phyloP scores from a whole-genome alignment of 2,888 invertebrate genomes.

The Drosophila seclusa region DNA sequence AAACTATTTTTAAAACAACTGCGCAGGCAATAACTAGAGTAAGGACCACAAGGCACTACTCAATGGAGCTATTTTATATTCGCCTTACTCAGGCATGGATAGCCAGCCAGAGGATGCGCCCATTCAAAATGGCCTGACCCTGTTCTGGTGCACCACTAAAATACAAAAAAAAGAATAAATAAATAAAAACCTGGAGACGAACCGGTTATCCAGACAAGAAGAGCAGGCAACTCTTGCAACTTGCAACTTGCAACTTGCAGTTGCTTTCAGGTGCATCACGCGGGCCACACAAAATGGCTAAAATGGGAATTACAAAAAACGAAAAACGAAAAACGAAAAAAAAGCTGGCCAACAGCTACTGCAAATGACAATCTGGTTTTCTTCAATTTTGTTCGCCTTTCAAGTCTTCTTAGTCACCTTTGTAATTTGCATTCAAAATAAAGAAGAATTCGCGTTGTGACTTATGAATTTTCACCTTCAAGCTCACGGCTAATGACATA shows the following conservation, averaged over 20 bases:
- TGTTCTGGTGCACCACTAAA: constrained; percentile 70
- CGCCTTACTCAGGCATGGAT: constrained; percentile 43
- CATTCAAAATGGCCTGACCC: constrained; percentile 76
- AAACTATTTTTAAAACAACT: constrained; percentile 20
- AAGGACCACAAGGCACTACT: constrained; percentile 7
- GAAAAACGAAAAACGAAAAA: not conserved
- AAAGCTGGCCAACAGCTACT: constrained; percentile 28
- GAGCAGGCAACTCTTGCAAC: constrained; percentile 37
- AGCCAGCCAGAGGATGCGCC: constrained; percentile 33
- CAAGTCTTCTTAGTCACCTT: constrained; percentile 1
- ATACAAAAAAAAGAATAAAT: constrained; percentile 13
- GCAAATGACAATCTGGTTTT: constrained; percentile 57
- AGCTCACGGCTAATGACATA: constrained; percentile 53
- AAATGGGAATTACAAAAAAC: constrained; percentile 2
- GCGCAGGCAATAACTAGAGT: not conserved
- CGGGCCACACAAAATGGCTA: constrained; percentile 45
- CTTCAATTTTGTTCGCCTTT: constrained; percentile 5
- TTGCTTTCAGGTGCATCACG: constrained; percentile 68
- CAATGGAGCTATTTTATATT: constrained; percentile 41
- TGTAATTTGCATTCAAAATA: constrained; percentile 41
- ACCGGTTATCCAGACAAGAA: constrained; percentile 56
- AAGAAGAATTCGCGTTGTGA: constrained; percentile 33
- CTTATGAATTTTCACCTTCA: constrained; percentile 58
- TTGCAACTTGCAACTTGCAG: constrained; percentile 37
- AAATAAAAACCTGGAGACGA: constrained; percentile 38